Percentiles rank a stretch among this genome's conserved stretches.
phyloP scores from a whole-genome alignment of 2,888 invertebrate species.

The Himalopsyche japonica region DNA sequence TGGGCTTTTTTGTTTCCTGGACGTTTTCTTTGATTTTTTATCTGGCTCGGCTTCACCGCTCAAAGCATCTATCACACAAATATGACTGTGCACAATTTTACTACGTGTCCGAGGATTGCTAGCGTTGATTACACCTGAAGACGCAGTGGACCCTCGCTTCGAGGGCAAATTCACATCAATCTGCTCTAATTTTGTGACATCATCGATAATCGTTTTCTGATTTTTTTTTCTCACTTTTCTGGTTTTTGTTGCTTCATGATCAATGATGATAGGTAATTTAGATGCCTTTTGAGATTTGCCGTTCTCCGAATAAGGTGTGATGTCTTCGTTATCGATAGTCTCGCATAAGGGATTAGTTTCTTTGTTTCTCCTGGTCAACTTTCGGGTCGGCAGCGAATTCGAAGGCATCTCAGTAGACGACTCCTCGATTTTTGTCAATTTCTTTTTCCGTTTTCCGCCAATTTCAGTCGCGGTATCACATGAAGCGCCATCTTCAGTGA shows the following conservation, averaged over 20 bases:
- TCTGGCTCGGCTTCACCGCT: not conserved
- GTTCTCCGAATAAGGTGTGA: not conserved
- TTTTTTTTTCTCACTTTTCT: not conserved
- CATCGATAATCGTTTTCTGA: not conserved
- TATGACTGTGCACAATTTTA: not conserved
- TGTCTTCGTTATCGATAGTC: not conserved
- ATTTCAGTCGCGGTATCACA: not conserved
- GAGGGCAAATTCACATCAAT: constrained; percentile 1
- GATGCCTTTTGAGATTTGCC: not conserved
- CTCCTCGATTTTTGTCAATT: not conserved
- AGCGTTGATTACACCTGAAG: not conserved
- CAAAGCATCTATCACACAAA: not conserved
- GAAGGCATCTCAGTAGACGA: not conserved
- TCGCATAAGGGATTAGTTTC: not conserved
- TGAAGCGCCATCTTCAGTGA: not conserved
- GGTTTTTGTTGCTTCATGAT: not conserved
- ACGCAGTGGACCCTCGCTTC: constrained; percentile 20
- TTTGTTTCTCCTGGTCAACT: not conserved
- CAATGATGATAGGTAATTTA: not conserved
- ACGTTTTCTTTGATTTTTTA: not conserved
- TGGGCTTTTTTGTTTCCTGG: not conserved
- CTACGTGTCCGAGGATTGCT: not conserved
- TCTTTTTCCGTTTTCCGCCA: not conserved
- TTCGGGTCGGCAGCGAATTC: not conserved
- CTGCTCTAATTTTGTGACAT: not conserved